Conservation (phyloP, 92 coral and sea anemone genomes). For the Zoanthus sociatus region DNA sequence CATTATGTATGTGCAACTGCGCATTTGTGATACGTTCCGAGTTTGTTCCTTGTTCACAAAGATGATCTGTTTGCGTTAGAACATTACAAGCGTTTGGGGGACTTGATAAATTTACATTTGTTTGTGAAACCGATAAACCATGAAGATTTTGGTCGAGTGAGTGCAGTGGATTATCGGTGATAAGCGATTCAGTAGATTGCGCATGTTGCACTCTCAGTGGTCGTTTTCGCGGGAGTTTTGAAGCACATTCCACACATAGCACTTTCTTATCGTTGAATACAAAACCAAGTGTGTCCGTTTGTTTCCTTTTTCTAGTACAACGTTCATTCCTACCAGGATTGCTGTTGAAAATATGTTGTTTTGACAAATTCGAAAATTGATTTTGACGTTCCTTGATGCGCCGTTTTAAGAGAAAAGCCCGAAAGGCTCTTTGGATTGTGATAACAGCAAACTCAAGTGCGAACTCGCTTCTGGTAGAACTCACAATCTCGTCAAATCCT, state of each 20-base stretch:
- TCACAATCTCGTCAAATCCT: slow-evolving; percentile 1
- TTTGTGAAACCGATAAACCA: neutral
- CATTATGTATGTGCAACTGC: neutral
- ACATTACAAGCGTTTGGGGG: neutral
- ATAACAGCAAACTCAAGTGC: slow-evolving; percentile 36
- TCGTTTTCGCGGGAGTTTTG: neutral
- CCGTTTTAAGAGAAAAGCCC: slow-evolving; percentile 22
- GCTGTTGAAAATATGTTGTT: neutral
- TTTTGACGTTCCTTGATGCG: slow-evolving; percentile 1
- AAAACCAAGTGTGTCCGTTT: neutral
- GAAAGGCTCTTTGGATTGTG: slow-evolving; percentile 37
- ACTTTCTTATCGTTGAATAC: neutral
- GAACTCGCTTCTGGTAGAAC: slow-evolving; percentile 25
- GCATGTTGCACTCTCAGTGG: neutral
- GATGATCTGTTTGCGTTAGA: neutral
- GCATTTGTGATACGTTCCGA: neutral
- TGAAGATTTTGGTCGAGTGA: neutral
- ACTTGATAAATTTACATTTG: neutral
- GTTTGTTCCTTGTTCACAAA: neutral
- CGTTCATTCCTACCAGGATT: neutral
- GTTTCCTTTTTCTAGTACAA: neutral
- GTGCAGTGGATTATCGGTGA: neutral
- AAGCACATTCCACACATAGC: slow-evolving; percentile 12
- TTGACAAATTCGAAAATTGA: neutral
- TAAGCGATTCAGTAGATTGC: neutral